Base-by-base conservation (phyloP, 2,888 invertebrate genomes). In the Ophion costatus region DNA sequence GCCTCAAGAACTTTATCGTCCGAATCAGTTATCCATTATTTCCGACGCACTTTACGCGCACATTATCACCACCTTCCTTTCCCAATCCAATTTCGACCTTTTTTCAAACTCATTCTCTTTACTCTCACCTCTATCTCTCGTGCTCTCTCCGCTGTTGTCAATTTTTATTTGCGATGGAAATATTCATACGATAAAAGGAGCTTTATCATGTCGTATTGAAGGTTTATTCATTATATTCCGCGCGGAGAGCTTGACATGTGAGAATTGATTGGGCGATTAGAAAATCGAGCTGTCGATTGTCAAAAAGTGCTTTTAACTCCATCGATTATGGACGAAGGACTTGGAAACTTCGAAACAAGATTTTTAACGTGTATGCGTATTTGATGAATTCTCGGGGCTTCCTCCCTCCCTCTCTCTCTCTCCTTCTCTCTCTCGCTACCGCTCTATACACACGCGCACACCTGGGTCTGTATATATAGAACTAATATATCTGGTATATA, bases 231-330 rank as follows among this genome's bases (percentile, higher is more conserved):
- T 76, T 66, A 66, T 66, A 29, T 56, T 33, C 29, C n/a, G 67
- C 33, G 29, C 76, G 56, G 56, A 20, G 45, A 63, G 29, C 42
- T 11, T 22, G 17, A 51, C 66, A 82, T 78, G 67, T 66, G 74
- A 69, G 57, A 64, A 74, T 69, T 75, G 67, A 77, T 79, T 51
- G 70, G 22, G 5, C 79, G 67, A 74, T 82, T 59, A 83, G 29
- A 69, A 74, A 75, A 79, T 75, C 74, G 69, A 56, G 38, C 69
- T 63, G 79, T 61, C 67, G 70, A 79, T 83, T 83, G 69, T 83
- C 74, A 45, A 75, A 79, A 83, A 79, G 78, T 61, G 74, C 24
- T 38, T 38, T 82, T 78, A 82, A 63, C 78, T 78, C 80, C 79
- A 80, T 83, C 83, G 70, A 80, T 80, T 79, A 74, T 38, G 20